Percentiles rank a stretch among this genome's conserved stretches.
These are phyloP conservation scores for Tortricodes alternella DNA, from an alignment of 2,888 invertebrate genomes.

Conservation along the genomic window DNA sequence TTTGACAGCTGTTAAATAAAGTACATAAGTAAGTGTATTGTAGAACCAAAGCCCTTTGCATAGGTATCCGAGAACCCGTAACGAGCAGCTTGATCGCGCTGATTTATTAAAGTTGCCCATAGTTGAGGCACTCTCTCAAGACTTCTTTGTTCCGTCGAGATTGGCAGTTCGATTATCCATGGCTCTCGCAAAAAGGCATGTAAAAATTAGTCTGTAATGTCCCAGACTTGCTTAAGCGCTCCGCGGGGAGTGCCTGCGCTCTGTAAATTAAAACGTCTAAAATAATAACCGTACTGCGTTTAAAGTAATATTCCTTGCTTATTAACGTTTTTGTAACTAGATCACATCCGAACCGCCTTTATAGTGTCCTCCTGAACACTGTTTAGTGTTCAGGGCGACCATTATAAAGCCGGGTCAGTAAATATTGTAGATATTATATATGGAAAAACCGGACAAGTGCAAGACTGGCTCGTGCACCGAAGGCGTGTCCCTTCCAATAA, in stretches of 20 bases:
- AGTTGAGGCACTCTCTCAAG: conserved; percentile 51
- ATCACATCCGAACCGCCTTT: conserved; percentile 24
- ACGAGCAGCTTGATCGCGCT: conserved; percentile 35
- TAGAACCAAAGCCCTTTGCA: not conserved
- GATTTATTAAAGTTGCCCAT: conserved; percentile 61
- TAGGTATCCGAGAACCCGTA: conserved; percentile 20
- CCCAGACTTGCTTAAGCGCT: conserved; percentile 74
- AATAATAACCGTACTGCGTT: conserved; percentile 57
- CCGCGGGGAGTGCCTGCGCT: conserved; percentile 59
- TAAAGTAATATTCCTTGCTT: conserved; percentile 54
- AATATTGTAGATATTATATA: not conserved
- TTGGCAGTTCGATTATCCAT: conserved; percentile 80
- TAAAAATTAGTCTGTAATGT: conserved; percentile 76
- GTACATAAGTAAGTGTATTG: not conserved
- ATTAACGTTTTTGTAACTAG: conserved; percentile 28
- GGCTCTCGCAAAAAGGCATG: conserved; percentile 68
- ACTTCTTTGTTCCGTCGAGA: conserved; percentile 68
- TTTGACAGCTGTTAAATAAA: not conserved
- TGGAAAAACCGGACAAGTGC: too few relatives aligned
- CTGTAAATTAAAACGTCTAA: conserved; percentile 68
- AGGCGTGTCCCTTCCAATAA: too few relatives aligned
- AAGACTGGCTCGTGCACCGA: too few relatives aligned
- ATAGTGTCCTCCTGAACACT: not conserved
- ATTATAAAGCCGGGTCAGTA: conserved; percentile 15
- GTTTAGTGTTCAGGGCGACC: not conserved